Percentiles rank a stretch among this genome's conserved stretches.
Conservation (phyloP, 2,113 vertebrate genomes). For the Vicugna pacos region DNA sequence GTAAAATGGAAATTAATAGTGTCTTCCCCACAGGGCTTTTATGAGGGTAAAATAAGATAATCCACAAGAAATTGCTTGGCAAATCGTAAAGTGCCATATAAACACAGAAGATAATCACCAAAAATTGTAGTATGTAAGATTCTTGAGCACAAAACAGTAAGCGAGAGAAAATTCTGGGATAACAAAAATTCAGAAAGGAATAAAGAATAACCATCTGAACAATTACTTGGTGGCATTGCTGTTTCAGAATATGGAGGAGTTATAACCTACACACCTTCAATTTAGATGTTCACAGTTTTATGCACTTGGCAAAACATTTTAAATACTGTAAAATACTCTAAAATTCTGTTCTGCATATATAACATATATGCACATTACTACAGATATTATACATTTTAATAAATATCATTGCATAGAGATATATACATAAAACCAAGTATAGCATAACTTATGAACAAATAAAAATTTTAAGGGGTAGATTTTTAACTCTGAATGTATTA, state of each 20-base stretch:
- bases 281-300: not conserved
- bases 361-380: not conserved
- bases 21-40: not conserved
- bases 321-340: not conserved
- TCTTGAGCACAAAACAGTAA: not conserved
- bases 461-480: not conserved
- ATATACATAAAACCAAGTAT: not conserved
- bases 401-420: not conserved
- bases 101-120: not conserved
- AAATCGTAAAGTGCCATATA: not conserved
- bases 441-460: not conserved
- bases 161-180: not conserved
- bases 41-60: constrained; percentile 48
- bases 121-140: not conserved
- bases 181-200: constrained; percentile 31
- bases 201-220: not conserved
- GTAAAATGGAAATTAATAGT: constrained; percentile 39
- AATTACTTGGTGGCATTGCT: not conserved
- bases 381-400: not conserved
- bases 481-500: not conserved
- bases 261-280: not conserved
- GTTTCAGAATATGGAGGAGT: not conserved
- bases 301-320: not conserved
- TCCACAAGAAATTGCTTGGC: constrained; percentile 41
- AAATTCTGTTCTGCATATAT: not conserved